phyloP scores from a whole-genome alignment of 2,797 vertebrate species.

The Taenioides sp. region DNA sequence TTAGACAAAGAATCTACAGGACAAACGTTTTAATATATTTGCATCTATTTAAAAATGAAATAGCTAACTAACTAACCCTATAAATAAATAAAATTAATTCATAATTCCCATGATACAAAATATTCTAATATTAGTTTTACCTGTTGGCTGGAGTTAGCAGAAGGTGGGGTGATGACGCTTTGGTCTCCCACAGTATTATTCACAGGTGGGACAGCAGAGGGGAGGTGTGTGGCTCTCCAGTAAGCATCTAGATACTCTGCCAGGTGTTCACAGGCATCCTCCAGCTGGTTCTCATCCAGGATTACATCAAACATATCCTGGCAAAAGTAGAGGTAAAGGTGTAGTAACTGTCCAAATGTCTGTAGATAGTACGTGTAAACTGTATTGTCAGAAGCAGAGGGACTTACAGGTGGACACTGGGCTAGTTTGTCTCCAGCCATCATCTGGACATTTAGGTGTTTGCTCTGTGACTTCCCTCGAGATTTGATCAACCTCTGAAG shows the following conservation, averaged over 20 bases:
- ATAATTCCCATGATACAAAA: no score
- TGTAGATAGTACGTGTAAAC: neutral
- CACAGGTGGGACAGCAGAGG: constrained; percentile 70
- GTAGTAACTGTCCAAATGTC: neutral
- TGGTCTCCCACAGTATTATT: constrained; percentile 80
- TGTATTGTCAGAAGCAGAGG: neutral
- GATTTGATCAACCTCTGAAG: constrained; percentile 94
- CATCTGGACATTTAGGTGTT: constrained; percentile 97
- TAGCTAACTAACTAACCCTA: neutral
- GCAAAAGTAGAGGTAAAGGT: neutral
- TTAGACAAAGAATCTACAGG: constrained; percentile 4
- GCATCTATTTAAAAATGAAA: neutral
- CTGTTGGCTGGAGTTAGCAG: constrained; percentile 90
- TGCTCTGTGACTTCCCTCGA: constrained; percentile 94
- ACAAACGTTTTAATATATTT: neutral
- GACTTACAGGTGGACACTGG: constrained; percentile 89
- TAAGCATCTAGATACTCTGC: constrained; percentile 94
- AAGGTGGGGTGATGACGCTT: constrained; percentile 83
- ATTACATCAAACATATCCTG: constrained; percentile 97
- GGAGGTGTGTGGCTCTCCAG: constrained; percentile 93
- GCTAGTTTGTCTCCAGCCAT: constrained; percentile 95
- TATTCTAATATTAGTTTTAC: constrained; percentile 57
- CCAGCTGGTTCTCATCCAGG: constrained; percentile 95
- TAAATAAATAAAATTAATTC: no score
- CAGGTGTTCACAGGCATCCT: constrained; percentile 94